Percentiles rank a stretch among this genome's conserved stretches.
phyloP scores from a whole-genome alignment of 64 coral and sea anemone genomes.

The Exaiptasia diaphana region DNA sequence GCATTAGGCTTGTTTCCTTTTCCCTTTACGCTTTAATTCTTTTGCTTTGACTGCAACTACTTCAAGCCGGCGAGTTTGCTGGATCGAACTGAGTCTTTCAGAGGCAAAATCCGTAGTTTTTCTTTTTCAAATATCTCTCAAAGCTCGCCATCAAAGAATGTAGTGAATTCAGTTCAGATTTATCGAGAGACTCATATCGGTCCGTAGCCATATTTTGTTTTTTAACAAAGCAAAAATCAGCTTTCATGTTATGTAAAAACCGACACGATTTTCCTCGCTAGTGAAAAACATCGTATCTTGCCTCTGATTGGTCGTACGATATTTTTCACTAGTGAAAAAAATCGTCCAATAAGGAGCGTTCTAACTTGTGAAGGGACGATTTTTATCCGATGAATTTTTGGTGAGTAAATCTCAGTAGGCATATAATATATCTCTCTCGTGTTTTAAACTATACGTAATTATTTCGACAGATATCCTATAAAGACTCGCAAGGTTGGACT shows the following conservation, averaged over 20 bases:
- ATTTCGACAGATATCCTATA: no score
- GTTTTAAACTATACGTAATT: no score
- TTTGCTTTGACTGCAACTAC: background rate
- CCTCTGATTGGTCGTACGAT: background rate
- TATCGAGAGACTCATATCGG: constrained; percentile 29
- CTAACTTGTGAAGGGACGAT: background rate
- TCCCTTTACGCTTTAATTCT: background rate
- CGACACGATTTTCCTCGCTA: background rate
- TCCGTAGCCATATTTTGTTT: constrained; percentile 39
- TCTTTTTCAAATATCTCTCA: constrained; percentile 57
- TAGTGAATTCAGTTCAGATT: constrained; percentile 24
- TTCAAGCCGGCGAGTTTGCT: background rate
- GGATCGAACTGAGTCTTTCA: background rate
- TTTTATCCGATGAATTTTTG: background rate
- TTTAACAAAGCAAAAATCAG: background rate
- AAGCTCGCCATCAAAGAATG: constrained; percentile 46
- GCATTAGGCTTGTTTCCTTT: constrained; percentile 8
- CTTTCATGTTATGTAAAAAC: background rate
- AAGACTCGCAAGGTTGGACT: constrained; percentile 14
- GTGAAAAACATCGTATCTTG: background rate
- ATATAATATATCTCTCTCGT: background rate
- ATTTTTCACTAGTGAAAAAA: background rate
- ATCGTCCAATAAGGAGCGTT: background rate
- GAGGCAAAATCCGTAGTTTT: constrained; percentile 33
- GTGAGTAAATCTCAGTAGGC: background rate